Evolutionary conservation across 2,888 invertebrate genomes (phyloP), one percentile per base, ranked within the genome.

Genomic region (Linnaemya tessellans): DNA sequence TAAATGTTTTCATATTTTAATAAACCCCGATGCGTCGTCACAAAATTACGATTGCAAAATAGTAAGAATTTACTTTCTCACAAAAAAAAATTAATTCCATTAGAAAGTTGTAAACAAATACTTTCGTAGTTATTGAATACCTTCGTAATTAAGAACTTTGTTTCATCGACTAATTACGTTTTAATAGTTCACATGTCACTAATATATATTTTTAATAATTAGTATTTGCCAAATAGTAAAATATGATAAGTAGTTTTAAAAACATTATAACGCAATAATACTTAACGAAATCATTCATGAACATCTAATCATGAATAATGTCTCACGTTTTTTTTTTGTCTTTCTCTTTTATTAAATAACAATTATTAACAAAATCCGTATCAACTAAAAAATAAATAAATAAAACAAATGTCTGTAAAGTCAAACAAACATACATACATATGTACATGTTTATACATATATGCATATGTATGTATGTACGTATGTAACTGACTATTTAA

Each of bases 111-210:
- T n/a, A 30, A 58, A 58, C 13, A 56, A 25, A 56, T 25, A 58
- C 15, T 7, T 25, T 11, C 46, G 30, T 30, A 30, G 5, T 30
- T 30, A 30, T n/a, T 5, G 30, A 30, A 5, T 5, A 30, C 30
- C 30, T 2, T 15, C 46, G 58, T n/a, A 51, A 20, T 20, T 3
- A 51, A 10, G 20, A 51, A 20, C 10, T 35, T 30, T 35, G 9
- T 20, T 20, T 35, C 9, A 2, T 20, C 20, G 15, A 41, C 35
- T 68, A 68, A 51, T 71, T 58, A 43, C 65, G 20, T 30, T 54
- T 64, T 75, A 56, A 58, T 30, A 15, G 56, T 67, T 65, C 18
- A 56, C 1, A 46, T 58, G 56, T 25, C 56, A 77, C 58, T 35
- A 67, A 67, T 46, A 58, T 67, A 20, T 54, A n/a, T 11, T 20